A percentile compares a stretch with the other conserved stretches of the same genome.
These are phyloP conservation scores for Pagetopsis macropterus DNA, from an alignment of 2,797 vertebrate species.

Conservation along the genomic window DNA sequence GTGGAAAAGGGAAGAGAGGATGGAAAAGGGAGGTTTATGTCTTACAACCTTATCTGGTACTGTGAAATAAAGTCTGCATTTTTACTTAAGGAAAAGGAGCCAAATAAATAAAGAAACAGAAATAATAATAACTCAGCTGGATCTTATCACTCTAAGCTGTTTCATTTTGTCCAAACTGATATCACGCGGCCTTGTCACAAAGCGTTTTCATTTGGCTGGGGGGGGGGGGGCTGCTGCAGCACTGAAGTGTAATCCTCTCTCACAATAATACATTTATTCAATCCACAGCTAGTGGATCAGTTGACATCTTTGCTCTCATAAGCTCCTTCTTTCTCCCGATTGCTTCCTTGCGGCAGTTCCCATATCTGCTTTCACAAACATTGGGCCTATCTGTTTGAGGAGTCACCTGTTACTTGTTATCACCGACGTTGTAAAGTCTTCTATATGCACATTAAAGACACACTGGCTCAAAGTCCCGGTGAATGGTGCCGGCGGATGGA, in stretches of 20 bases:
- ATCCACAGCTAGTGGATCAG: slow-evolving; percentile 60
- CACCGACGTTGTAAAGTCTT: slow-evolving; percentile 14
- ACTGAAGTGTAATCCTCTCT: slow-evolving; percentile 69
- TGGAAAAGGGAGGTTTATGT: slow-evolving; percentile 24
- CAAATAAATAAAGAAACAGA: slow-evolving; percentile 31
- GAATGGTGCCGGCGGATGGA: slow-evolving; percentile 4
- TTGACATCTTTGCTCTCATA: slow-evolving; percentile 64
- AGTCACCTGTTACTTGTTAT: slow-evolving; percentile 44
- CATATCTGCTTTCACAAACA: slow-evolving; percentile 12
- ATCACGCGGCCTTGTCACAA: slow-evolving; percentile 48
- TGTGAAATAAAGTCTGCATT: slow-evolving; percentile 47
- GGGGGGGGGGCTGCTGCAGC: slow-evolving; percentile 8
- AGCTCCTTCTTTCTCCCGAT: slow-evolving; percentile 44
- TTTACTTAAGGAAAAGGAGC: slow-evolving; percentile 37
- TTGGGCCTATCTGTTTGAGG: slow-evolving; percentile 21
- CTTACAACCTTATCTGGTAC: slow-evolving; percentile 25
- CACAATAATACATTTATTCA: slow-evolving; percentile 69
- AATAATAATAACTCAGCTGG: slow-evolving; percentile 66
- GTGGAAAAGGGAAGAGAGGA: background rate
- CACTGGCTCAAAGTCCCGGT: background rate
- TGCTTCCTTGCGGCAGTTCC: slow-evolving; percentile 16
- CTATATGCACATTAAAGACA: slow-evolving; percentile 23
- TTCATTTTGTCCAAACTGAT: slow-evolving; percentile 72
- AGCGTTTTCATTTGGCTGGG: slow-evolving; percentile 43
- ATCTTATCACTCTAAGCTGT: slow-evolving; percentile 72